Conservation (phyloP, 2,888 invertebrate genomes). For the Prionchulus punctatus region DNA sequence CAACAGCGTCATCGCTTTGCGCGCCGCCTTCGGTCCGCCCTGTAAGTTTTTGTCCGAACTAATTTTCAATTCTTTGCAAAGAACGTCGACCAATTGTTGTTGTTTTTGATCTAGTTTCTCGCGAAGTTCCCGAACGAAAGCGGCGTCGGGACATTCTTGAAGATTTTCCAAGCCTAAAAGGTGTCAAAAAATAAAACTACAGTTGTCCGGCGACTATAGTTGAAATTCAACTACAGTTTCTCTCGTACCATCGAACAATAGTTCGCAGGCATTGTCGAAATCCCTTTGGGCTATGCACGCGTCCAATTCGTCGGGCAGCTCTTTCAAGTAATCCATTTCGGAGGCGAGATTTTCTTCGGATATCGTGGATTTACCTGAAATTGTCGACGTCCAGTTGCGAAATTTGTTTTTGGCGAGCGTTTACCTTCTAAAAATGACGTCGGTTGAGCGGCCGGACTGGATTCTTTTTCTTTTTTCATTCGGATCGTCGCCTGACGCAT, state of each 20-base stretch:
- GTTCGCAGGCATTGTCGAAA: conserved; percentile 72
- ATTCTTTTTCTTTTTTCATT: neutral
- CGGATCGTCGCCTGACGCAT: conserved; percentile 13
- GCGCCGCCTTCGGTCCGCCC: conserved; percentile 62
- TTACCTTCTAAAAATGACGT: neutral
- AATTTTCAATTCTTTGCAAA: conserved; percentile 71
- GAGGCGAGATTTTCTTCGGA: conserved; percentile 10
- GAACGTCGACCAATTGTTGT: conserved; percentile 56
- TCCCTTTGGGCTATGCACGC: conserved; percentile 84
- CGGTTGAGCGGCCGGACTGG: too few relatives aligned
- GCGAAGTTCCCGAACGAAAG: conserved; percentile 6
- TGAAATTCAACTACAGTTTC: neutral
- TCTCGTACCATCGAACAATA: conserved; percentile 49
- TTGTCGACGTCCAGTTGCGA: too few relatives aligned
- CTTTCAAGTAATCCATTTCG: conserved; percentile 55
- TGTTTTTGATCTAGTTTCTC: conserved; percentile 8
- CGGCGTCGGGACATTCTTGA: conserved; percentile 5
- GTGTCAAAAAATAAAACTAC: neutral
- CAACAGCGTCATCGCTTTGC: conserved; percentile 65
- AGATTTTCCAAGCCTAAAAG: conserved; percentile 10
- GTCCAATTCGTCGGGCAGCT: conserved; percentile 81
- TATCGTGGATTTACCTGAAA: neutral
- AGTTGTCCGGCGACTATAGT: neutral
- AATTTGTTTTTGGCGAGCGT: neutral
- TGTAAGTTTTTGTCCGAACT: neutral